These are phyloP conservation scores for Enteromius radiatus DNA, from an alignment of 2,797 vertebrate genomes.

Conservation along the genomic window DNA sequence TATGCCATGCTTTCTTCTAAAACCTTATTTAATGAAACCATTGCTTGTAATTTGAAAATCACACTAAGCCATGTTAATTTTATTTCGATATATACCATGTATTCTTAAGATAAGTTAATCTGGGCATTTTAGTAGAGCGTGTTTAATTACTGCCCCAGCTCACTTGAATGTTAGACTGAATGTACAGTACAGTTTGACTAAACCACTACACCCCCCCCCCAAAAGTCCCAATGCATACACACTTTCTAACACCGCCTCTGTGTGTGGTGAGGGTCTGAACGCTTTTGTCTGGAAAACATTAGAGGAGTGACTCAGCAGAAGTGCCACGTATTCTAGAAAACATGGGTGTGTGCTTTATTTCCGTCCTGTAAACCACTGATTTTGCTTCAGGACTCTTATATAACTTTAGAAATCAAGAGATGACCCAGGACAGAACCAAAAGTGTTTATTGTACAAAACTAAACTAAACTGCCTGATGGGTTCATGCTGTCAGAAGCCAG, in stretches of 20 bases:
- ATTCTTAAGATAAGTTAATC: background rate
- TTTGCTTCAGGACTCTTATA: background rate
- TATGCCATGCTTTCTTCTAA: background rate
- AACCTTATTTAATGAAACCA: background rate
- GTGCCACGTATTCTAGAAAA: constrained; percentile 7
- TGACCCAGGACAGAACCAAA: background rate
- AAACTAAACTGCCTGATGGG: background rate
- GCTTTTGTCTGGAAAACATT: constrained; percentile 59
- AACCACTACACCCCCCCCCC: background rate
- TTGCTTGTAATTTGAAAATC: too few relatives aligned
- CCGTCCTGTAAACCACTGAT: background rate
- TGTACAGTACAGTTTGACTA: background rate
- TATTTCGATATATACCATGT: background rate
- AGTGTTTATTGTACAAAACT: background rate
- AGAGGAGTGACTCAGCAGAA: constrained; percentile 72
- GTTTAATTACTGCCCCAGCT: background rate
- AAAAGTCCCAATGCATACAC: background rate
- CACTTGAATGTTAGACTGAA: background rate
- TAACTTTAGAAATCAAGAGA: background rate
- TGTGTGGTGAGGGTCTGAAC: constrained; percentile 33
- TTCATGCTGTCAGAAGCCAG: background rate
- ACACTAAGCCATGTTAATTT: too few relatives aligned
- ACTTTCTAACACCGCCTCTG: background rate
- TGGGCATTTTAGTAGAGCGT: background rate
- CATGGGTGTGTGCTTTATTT: background rate